phyloP scores from a whole-genome alignment of 2,797 vertebrate genomes.

The Sebastes baramenuke region DNA sequence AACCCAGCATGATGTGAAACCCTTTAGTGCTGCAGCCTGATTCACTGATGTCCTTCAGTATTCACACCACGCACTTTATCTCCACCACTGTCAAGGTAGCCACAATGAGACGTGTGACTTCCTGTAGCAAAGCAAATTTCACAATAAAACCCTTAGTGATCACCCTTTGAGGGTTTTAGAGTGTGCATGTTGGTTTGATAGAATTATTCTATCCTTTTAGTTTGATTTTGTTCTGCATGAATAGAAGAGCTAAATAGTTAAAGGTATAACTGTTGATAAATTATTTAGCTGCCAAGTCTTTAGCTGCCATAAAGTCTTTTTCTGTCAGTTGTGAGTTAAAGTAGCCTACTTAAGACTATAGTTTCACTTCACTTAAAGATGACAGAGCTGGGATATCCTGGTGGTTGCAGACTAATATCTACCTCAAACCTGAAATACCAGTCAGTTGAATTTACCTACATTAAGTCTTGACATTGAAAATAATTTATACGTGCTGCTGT shows the following conservation, averaged over 20 bases:
- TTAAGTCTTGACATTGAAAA: background rate
- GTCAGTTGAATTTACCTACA: background rate
- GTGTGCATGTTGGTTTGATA: background rate
- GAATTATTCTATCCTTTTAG: background rate
- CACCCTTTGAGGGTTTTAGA: background rate
- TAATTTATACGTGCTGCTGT: accelerated
- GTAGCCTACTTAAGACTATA: no score
- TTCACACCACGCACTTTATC: conserved; percentile 36
- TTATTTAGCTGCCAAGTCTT: background rate
- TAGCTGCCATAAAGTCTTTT: background rate
- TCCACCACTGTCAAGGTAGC: background rate
- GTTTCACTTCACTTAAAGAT: background rate
- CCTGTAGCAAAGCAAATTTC: background rate
- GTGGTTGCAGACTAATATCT: background rate
- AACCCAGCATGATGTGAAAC: background rate
- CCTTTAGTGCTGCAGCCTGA: conserved; percentile 5
- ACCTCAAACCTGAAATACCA: background rate
- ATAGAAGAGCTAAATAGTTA: background rate
- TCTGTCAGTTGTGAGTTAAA: background rate
- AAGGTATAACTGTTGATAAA: background rate
- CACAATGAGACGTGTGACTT: background rate
- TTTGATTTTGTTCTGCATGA: background rate
- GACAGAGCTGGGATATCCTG: background rate
- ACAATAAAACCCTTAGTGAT: conserved; percentile 16
- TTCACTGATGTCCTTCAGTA: conserved; percentile 31